A percentile compares a stretch with the other conserved stretches of the same genome.
phyloP scores from a whole-genome alignment of 2,797 vertebrate genomes.

The Phyllotis vaccarum region DNA sequence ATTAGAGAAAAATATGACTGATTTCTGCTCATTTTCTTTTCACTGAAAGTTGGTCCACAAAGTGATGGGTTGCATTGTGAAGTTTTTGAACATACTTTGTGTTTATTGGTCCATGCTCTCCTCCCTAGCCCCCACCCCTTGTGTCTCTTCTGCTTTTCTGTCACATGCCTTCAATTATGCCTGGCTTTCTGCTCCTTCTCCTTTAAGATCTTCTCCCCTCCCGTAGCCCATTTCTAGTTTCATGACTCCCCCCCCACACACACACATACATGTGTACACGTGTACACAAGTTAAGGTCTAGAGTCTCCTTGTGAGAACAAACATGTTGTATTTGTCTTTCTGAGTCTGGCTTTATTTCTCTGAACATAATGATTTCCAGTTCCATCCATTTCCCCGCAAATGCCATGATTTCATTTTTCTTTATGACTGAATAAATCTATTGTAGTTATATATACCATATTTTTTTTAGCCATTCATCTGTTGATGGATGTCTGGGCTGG shows the following conservation, averaged over 20 bases:
- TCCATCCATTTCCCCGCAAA: neutral
- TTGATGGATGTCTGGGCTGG: neutral
- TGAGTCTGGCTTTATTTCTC: neutral
- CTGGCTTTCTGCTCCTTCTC: neutral
- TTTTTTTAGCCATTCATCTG: neutral
- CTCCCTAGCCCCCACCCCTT: neutral
- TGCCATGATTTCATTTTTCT: conserved; percentile 13
- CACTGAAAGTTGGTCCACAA: neutral
- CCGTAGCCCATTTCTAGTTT: neutral
- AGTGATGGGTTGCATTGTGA: neutral
- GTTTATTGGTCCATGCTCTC: neutral
- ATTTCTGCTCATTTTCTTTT: neutral
- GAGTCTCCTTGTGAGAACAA: neutral
- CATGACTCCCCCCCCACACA: neutral
- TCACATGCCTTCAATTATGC: neutral
- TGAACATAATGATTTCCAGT: neutral
- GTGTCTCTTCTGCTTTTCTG: neutral
- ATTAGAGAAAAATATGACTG: neutral
- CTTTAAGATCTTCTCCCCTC: neutral
- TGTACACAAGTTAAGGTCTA: neutral
- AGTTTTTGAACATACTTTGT: neutral
- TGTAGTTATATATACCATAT: neutral
- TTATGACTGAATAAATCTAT: neutral
- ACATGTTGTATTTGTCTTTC: neutral
- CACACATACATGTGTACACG: neutral